These are phyloP conservation scores for Stegophylla sp. DNA, from an alignment of 2,888 invertebrate genomes.

Conservation along the genomic window DNA sequence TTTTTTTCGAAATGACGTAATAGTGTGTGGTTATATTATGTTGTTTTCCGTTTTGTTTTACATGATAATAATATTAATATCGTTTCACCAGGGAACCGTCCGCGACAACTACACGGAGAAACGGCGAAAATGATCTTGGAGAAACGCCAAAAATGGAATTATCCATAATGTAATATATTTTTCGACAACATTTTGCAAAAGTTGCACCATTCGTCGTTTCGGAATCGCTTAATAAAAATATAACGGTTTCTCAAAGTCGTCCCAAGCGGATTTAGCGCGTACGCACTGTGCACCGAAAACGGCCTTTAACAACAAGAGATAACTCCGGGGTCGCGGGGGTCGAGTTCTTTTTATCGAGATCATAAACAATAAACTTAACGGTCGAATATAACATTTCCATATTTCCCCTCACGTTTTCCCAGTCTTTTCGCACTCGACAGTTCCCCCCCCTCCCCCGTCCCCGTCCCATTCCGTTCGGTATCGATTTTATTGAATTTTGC, in stretches of 20 bases:
- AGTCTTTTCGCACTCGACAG: background rate
- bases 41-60: too few relatives aligned
- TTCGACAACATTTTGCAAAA: slow-evolving; percentile 13
- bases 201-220: slow-evolving; percentile 44
- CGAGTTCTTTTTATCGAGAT: slow-evolving; percentile 43
- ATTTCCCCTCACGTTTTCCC: slow-evolving; percentile 22
- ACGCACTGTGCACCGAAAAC: slow-evolving; percentile 3
- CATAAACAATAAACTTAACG: slow-evolving; percentile 44
- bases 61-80: too few relatives aligned
- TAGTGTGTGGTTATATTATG: too few relatives aligned
- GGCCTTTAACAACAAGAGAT: slow-evolving; percentile 23
- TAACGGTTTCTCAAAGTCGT: slow-evolving; percentile 37
- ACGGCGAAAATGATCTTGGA: slow-evolving; percentile 8
- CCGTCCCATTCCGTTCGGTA: too few relatives aligned
- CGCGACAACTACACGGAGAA: background rate
- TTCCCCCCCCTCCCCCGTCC: background rate
- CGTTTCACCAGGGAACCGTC: background rate
- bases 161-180: slow-evolving; percentile 11
- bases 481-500: background rate
- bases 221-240: slow-evolving; percentile 20
- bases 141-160: slow-evolving; percentile 30
- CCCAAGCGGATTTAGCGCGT: slow-evolving; percentile 37
- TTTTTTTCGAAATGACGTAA: too few relatives aligned
- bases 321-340: background rate
- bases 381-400: slow-evolving; percentile 47